Evolutionary conservation across 2,113 vertebrate genomes (phyloP).

Genomic region (Takifugu flavidus): DNA sequence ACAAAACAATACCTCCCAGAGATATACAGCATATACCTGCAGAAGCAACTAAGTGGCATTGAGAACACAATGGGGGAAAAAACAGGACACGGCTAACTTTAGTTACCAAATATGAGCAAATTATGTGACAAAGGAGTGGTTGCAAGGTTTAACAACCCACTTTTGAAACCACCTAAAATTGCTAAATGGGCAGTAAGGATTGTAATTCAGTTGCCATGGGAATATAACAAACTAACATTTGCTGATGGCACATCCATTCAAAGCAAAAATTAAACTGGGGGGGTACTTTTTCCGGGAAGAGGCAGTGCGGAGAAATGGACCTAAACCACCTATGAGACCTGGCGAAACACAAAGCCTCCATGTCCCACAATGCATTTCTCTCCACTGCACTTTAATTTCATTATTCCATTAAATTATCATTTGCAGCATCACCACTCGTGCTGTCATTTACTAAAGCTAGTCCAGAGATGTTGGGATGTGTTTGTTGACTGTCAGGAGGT

Average conservation of each 20-base stretch:
- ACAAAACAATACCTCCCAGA: slow-evolving; percentile 19
- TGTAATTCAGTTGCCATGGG: slow-evolving; percentile 49
- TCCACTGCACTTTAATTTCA: slow-evolving; percentile 54
- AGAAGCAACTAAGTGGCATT: slow-evolving; percentile 59
- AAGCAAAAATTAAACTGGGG: slow-evolving; percentile 54
- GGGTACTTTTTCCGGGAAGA: slow-evolving; percentile 46
- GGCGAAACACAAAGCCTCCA: slow-evolving; percentile 8
- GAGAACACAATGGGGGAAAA: slow-evolving; percentile 36
- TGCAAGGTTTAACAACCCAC: slow-evolving; percentile 52
- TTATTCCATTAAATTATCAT: slow-evolving; percentile 46
- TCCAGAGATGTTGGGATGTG: slow-evolving; percentile 63
- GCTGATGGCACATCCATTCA: slow-evolving; percentile 64
- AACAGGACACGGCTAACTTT: slow-evolving; percentile 50
- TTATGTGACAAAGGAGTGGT: slow-evolving; percentile 59
- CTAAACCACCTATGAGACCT: slow-evolving; percentile 10
- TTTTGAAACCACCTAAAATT: slow-evolving; percentile 61
- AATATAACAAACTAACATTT: slow-evolving; percentile 60
- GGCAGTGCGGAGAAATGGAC: slow-evolving; percentile 55
- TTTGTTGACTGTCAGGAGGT: slow-evolving; percentile 44
- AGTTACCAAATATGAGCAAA: slow-evolving; percentile 61
- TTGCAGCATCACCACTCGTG: slow-evolving; percentile 45
- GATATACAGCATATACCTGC: slow-evolving; percentile 35
- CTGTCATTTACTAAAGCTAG: slow-evolving; percentile 58
- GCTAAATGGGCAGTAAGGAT: slow-evolving; percentile 50
- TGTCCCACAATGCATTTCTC: slow-evolving; percentile 43